Evolutionary conservation across 2,888 invertebrate species (phyloP), one percentile per base, ranked within the genome.

Genomic region (Drosophila pseudotakahashii): DNA sequence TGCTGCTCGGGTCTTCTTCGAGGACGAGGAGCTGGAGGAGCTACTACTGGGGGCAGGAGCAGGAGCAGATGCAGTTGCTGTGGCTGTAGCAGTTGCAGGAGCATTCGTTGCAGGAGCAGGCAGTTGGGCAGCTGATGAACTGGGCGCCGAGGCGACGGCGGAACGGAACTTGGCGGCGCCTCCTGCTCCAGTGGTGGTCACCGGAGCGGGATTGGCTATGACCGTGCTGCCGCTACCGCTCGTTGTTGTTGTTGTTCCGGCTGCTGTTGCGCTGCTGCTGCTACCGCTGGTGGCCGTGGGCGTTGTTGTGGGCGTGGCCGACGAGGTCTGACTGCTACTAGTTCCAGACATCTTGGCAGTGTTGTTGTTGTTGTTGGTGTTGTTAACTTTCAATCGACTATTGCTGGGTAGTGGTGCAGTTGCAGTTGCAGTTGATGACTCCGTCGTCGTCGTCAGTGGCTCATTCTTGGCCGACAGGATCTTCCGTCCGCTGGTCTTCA

Each of bases 321-420:
- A 76, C 80, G 78, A 76, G 58, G 81, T 13, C 32, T 68, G 69
- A 39, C 66, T 69, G 45, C 76, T 58, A 78, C 76, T 55, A 75
- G 54, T 64, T 61, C 60, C 52, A 67, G 73, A 61, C 61, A 88
- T 84, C 90, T 82, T 88, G 82, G 88, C 82, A 86, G 81, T 89
- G 77, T 67, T 76, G 71, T 75, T 64, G 76, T 73, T 72, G 67
- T 75, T 85, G 64, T 80, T 84, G 73, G 68, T 72, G 68, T 77
- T 86, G 75, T 82, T 87, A 77, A 81, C 85, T 85, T 87, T 81
- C 64, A 88, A 75, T 60, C 79, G 34, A 71, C 36, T 62, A 52
- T 42, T 42, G 39, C 41, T 54, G 55, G 19, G 52, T 47, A 30
- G 26, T 14, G 54, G 44, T 64, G 37, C 3, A 9, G 10, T 16